Evolutionary conservation across 2,888 invertebrate species (phyloP).

Genomic region (Cryptocheilus praepositus): DNA sequence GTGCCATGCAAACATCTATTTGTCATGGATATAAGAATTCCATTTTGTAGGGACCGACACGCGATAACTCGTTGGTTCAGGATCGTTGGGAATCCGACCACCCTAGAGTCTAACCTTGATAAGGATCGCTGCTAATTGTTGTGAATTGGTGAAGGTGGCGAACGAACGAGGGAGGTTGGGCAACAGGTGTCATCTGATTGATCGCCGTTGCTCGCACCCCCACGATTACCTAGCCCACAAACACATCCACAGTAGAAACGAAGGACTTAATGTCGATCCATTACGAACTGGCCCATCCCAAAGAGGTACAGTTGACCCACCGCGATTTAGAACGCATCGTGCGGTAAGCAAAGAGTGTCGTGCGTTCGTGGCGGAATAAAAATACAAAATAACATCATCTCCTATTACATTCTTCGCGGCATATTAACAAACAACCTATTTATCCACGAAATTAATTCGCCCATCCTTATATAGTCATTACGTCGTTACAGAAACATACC

Average conservation of each 20-base stretch:
- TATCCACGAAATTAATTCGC: no score
- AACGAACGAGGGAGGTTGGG: conserved; percentile 68
- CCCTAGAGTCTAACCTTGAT: conserved; percentile 62
- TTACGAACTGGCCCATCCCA: conserved; percentile 60
- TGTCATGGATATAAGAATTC: conserved; percentile 2
- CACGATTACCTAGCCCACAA: conserved; percentile 71
- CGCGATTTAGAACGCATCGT: conserved; percentile 10
- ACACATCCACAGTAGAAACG: conserved; percentile 67
- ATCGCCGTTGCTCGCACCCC: conserved; percentile 70
- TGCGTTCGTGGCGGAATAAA: no score
- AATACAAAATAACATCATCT: no score
- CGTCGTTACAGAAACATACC: no score
- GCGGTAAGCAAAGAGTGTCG: not conserved
- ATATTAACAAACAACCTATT: no score
- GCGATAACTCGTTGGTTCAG: conserved; percentile 43
- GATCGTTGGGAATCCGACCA: conserved; percentile 39
- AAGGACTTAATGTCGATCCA: conserved; percentile 67
- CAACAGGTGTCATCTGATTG: conserved; percentile 75
- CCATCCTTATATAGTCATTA: no score
- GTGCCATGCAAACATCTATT: not conserved
- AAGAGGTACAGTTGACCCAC: conserved; percentile 41
- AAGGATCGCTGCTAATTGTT: conserved; percentile 73
- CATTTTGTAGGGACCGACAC: conserved; percentile 15
- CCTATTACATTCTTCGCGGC: no score
- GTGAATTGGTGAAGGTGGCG: conserved; percentile 71